Conservation (phyloP, 1,140 invertebrate genomes). For the Caenorhabditis briggsae region DNA sequence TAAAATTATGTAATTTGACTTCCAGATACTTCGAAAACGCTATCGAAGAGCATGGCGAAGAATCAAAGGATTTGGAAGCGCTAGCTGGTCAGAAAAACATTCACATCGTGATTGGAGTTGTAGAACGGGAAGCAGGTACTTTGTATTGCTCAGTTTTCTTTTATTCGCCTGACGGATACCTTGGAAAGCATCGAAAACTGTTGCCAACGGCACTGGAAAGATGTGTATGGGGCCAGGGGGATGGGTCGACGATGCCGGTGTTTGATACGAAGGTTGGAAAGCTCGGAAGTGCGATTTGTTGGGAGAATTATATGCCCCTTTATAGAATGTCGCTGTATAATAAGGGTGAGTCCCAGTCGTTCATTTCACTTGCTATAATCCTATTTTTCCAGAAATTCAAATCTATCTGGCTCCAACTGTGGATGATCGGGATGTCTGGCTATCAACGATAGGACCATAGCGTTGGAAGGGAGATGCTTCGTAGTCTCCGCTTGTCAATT, state of each 20-base stretch:
- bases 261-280: slow-evolving; percentile 72
- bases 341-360: slow-evolving; percentile 69
- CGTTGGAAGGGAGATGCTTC: slow-evolving; percentile 72
- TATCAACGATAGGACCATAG: slow-evolving; percentile 71
- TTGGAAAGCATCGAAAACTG: slow-evolving; percentile 74
- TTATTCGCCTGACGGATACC: slow-evolving; percentile 50
- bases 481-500: slow-evolving; percentile 73
- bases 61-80: slow-evolving; percentile 66
- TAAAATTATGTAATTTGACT: neutral
- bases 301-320: slow-evolving; percentile 78
- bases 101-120: slow-evolving; percentile 70
- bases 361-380: too few relatives aligned
- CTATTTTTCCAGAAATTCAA: slow-evolving; percentile 69
- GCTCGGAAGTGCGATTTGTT: slow-evolving; percentile 76
- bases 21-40: slow-evolving; percentile 69
- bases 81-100: slow-evolving; percentile 65
- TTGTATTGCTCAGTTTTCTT: slow-evolving; percentile 73
- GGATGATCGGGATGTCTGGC: slow-evolving; percentile 72
- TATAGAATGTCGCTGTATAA: slow-evolving; percentile 68
- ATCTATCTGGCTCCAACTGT: slow-evolving; percentile 74
- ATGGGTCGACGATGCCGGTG: slow-evolving; percentile 74
- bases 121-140: slow-evolving; percentile 71
- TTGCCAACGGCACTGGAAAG: slow-evolving; percentile 75
- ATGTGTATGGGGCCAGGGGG: slow-evolving; percentile 76
- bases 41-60: slow-evolving; percentile 68